These are phyloP conservation scores for Gasterosteus nipponicus DNA, from an alignment of 2,113 vertebrate species.

Conservation along the genomic window DNA sequence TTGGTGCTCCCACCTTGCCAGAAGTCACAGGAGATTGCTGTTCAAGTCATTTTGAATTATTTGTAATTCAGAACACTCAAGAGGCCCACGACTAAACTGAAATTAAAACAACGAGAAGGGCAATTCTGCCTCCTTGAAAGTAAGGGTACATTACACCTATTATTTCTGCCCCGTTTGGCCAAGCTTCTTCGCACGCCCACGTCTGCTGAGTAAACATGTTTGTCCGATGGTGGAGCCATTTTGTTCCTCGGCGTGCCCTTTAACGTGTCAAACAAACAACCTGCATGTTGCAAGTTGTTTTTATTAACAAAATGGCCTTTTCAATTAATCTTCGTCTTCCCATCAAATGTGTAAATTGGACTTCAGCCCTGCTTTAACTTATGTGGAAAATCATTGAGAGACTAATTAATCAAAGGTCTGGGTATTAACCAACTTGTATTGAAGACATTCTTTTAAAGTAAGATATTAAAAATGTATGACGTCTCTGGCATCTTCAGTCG, in stretches of 20 bases:
- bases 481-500: background rate
- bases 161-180: slow-evolving; percentile 71
- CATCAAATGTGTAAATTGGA: background rate
- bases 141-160: slow-evolving; percentile 55
- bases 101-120: slow-evolving; percentile 45
- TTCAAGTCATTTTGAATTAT: slow-evolving; percentile 61
- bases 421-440: background rate
- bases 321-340: background rate
- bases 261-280: slow-evolving; percentile 20
- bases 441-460: background rate
- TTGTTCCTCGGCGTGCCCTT: slow-evolving; percentile 20
- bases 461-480: background rate
- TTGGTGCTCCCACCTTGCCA: slow-evolving; percentile 27
- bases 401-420: background rate
- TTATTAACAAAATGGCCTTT: background rate
- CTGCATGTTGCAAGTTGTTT: background rate
- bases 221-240: slow-evolving; percentile 26
- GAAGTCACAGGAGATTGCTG: slow-evolving; percentile 56
- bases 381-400: background rate
- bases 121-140: slow-evolving; percentile 36
- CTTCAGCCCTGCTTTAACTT: background rate
- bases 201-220: slow-evolving; percentile 50
- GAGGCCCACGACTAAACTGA: slow-evolving; percentile 48
- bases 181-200: slow-evolving; percentile 36
- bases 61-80: slow-evolving; percentile 67